A percentile compares a stretch with the other conserved stretches of the same genome.
phyloP scores from a whole-genome alignment of 2,888 invertebrate species.

The Pycnomerus fuliginosus region DNA sequence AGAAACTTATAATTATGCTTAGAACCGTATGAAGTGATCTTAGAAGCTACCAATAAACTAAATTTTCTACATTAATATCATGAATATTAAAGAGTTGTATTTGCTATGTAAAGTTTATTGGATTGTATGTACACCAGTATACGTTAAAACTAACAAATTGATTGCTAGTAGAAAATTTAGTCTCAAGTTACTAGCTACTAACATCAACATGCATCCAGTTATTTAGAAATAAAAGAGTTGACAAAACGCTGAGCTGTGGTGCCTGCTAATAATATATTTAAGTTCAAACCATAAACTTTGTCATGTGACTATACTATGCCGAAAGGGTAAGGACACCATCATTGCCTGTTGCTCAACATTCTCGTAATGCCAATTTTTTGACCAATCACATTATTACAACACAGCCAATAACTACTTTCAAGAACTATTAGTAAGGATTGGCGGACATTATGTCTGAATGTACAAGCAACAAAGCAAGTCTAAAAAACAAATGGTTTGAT shows the following conservation, averaged over 20 bases:
- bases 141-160: slow-evolving; percentile 6
- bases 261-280: slow-evolving; percentile 39
- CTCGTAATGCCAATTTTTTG: slow-evolving; percentile 20
- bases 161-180: slow-evolving; percentile 24
- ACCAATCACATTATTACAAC: slow-evolving; percentile 31
- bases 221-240: slow-evolving; percentile 33
- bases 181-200: slow-evolving; percentile 19
- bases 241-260: slow-evolving; percentile 29
- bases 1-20: slow-evolving; percentile 12
- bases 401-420: slow-evolving; percentile 44
- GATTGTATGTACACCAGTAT: slow-evolving; percentile 10
- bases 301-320: slow-evolving; percentile 22
- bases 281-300: slow-evolving; percentile 36
- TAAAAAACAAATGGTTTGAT: slow-evolving; percentile 29
- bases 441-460: slow-evolving; percentile 28
- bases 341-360: slow-evolving; percentile 19
- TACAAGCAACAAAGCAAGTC: slow-evolving; percentile 20
- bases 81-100: slow-evolving; percentile 4
- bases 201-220: slow-evolving; percentile 24
- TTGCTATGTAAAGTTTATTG: slow-evolving; percentile 9
- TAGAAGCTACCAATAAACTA: slow-evolving; percentile 21
- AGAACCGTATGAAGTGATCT: slow-evolving; percentile 24
- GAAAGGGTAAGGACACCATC: slow-evolving; percentile 8
- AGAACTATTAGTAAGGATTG: slow-evolving; percentile 24
- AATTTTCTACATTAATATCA: slow-evolving; percentile 22